Evolutionary conservation across 2,797 vertebrate species (phyloP).

Genomic region (Sebastes alutus): DNA sequence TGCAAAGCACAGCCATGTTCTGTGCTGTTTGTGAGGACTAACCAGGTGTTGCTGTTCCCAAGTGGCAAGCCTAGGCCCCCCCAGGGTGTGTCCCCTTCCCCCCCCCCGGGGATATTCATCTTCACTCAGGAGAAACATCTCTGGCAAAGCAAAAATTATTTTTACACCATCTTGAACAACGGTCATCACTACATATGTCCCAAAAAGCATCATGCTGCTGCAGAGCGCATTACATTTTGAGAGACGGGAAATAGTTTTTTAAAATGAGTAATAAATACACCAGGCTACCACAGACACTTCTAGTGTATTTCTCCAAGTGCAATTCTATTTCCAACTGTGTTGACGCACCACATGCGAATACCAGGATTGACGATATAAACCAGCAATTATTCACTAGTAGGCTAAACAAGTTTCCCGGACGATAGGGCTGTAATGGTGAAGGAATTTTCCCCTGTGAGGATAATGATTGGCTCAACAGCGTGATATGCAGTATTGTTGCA

Average conservation of each 20-base stretch:
- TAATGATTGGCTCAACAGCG: no score
- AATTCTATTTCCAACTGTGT: slow-evolving; percentile 15
- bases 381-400: neutral
- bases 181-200: neutral
- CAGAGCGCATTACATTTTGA: neutral
- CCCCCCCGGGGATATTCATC: slow-evolving; percentile 12
- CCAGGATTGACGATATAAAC: neutral
- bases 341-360: neutral
- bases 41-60: slow-evolving; percentile 46
- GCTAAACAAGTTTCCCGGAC: neutral
- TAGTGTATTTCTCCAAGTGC: slow-evolving; percentile 6
- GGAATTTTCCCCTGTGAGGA: no score
- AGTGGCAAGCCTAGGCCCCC: neutral
- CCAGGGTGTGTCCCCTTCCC: neutral
- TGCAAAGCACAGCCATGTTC: neutral
- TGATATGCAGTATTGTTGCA: no score
- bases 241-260: neutral
- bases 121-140: slow-evolving; percentile 1
- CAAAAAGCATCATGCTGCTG: neutral
- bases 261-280: neutral
- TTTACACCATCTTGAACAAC: neutral
- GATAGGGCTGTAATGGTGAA: no score
- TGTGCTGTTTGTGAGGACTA: slow-evolving; percentile 5
- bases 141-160: slow-evolving; percentile 11
- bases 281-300: neutral